Evolutionary conservation across 2,888 invertebrate species (phyloP).

Genomic region (Chloroclysta siterata): DNA sequence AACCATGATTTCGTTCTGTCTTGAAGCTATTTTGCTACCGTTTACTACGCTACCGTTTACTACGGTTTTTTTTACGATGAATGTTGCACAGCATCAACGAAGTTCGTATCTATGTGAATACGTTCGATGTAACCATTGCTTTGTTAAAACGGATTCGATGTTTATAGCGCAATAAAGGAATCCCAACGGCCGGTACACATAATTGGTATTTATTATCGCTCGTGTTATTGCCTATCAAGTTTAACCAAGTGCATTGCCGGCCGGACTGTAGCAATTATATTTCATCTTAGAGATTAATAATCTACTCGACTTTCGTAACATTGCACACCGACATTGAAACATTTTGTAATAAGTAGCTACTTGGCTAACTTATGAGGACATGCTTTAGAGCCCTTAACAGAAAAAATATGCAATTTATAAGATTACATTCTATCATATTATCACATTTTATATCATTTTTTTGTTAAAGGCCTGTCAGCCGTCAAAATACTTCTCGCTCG

Average conservation of each 20-base stretch:
- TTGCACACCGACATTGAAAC: background rate
- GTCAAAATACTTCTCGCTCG: too few relatives aligned
- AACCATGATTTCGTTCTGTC: too few relatives aligned
- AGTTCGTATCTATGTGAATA: slow-evolving; percentile 8
- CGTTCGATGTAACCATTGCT: slow-evolving; percentile 5
- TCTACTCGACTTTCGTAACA: background rate
- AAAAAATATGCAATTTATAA: background rate
- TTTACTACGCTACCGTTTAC: too few relatives aligned
- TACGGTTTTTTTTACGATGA: background rate
- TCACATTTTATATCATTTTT: too few relatives aligned
- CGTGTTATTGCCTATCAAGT: slow-evolving; percentile 14
- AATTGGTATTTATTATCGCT: slow-evolving; percentile 26
- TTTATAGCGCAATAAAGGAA: slow-evolving; percentile 21
- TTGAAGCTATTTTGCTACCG: too few relatives aligned
- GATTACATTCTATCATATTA: too few relatives aligned
- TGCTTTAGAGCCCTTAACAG: background rate
- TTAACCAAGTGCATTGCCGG: slow-evolving; percentile 9
- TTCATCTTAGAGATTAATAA: background rate
- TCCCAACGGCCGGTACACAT: slow-evolving; percentile 15
- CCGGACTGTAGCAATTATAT: slow-evolving; percentile 4
- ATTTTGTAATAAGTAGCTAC: background rate
- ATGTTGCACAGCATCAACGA: background rate
- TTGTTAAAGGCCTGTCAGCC: too few relatives aligned
- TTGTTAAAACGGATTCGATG: slow-evolving; percentile 21
- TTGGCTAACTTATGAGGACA: background rate